Percentiles rank a stretch among this genome's conserved stretches.
These are phyloP conservation scores for Loripinus fragilis DNA, from an alignment of 2,888 invertebrate species.

Conservation along the genomic window DNA sequence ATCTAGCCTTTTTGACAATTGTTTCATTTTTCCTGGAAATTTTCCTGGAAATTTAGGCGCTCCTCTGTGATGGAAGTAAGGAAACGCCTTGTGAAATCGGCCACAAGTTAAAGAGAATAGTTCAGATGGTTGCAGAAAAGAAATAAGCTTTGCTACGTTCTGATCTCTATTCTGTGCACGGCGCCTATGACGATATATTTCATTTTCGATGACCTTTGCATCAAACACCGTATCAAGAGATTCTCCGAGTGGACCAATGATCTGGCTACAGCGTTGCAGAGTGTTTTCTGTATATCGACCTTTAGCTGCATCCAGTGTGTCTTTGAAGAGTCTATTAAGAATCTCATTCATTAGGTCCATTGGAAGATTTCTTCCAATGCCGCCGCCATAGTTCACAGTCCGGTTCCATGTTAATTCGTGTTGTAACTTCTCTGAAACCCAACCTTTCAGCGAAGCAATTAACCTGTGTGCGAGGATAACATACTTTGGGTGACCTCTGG, in stretches of 20 bases:
- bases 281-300: slow-evolving; percentile 35
- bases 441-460: background rate
- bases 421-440: background rate
- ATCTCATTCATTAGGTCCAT: slow-evolving; percentile 56
- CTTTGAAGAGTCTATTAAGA: slow-evolving; percentile 38
- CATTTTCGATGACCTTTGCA: slow-evolving; percentile 26
- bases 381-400: slow-evolving; percentile 40
- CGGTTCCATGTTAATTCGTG: slow-evolving; percentile 24
- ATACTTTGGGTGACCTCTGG: slow-evolving; percentile 32
- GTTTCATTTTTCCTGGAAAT: slow-evolving; percentile 14
- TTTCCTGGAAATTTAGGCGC: background rate
- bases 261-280: slow-evolving; percentile 33
- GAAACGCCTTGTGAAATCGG: slow-evolving; percentile 14
- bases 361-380: slow-evolving; percentile 41
- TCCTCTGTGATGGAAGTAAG: background rate
- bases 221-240: slow-evolving; percentile 31
- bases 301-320: slow-evolving; percentile 9
- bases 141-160: slow-evolving; percentile 6
- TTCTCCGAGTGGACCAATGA: slow-evolving; percentile 35
- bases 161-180: slow-evolving; percentile 27
- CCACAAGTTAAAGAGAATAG: background rate
- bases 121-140: background rate
- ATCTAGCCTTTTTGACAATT: slow-evolving; percentile 23
- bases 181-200: slow-evolving; percentile 28
- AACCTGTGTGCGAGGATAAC: slow-evolving; percentile 43